Evolutionary conservation across 2,113 vertebrate genomes (phyloP), one percentile per base, ranked within the genome.

Genomic region (Todiramphus saurophagus): DNA sequence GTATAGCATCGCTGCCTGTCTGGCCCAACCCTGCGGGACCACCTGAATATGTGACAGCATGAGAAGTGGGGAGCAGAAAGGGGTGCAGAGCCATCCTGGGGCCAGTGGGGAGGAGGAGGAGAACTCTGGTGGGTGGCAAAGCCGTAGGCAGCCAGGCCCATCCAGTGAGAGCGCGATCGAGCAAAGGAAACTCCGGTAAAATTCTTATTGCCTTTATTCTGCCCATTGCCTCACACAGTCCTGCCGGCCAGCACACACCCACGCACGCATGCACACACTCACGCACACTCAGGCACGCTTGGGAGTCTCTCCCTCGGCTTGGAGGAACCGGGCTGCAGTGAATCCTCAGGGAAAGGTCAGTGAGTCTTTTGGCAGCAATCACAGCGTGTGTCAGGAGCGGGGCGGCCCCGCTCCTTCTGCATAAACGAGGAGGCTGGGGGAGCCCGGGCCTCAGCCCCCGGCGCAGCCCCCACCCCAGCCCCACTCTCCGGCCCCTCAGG

Each of bases 171-270:
- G 82, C 55, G 39, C 51, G 74, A 97, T 64, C n/a, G 93, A 96
- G 96, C 85, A 93, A 96, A 97, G 92, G 79, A 96, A 95, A 97
- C 97, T 83, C 93, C 27, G 63, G 89, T 97, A 97, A 97, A 97
- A 97, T 96, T 97, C 96, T 98, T 98, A 98, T 98, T 98, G 98
- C 98, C 98, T 98, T 98, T 98, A 98, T 98, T 98, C 97, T 84
- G 78, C 97, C 96, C 94, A 95, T 94, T 46, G 94, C 97, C 97
- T 98, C 84, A 51, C 97, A 77, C 93, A 95, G 96, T 97, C 97
- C 96, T 96, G 97, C 93, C 95, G 97, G 96, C 96, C 97, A 97
- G 95, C 91, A 97, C 96, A 70, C 95, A 93, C 91, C 96, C 97
- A 93, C 95, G 68, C 94, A 93, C 89, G 86, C 95, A 90, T 92